These are phyloP conservation scores for Lysandra coridon DNA, from an alignment of 2,888 invertebrate species.

Conservation along the genomic window DNA sequence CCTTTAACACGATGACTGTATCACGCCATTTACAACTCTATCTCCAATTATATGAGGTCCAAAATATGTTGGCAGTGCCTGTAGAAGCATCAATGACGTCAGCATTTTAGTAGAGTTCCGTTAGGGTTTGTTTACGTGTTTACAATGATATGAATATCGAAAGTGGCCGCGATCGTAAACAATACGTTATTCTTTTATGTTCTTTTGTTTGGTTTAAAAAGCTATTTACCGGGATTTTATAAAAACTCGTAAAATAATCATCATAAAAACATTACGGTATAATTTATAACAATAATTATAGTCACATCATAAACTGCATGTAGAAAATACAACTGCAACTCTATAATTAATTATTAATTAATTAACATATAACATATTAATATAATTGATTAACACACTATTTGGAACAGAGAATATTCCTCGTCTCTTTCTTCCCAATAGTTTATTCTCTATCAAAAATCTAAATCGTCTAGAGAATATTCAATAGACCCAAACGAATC, in stretches of 20 bases:
- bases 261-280: no score
- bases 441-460: no score
- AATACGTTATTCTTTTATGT: neutral
- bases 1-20: neutral
- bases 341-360: no score
- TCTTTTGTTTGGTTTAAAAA: neutral
- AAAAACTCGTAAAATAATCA: no score
- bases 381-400: no score
- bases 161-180: conserved; percentile 15
- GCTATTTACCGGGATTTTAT: neutral
- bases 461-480: no score
- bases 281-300: no score
- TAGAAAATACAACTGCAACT: no score
- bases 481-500: neutral
- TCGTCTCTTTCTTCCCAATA: no score
- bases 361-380: no score
- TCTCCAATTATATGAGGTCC: conserved; percentile 16
- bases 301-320: no score
- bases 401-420: no score
- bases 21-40: conserved; percentile 39
- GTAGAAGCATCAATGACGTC: conserved; percentile 53
- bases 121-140: conserved; percentile 52
- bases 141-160: conserved; percentile 26
- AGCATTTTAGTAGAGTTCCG: conserved; percentile 61
- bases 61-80: neutral